These are phyloP conservation scores for Calosoma granatense DNA, from an alignment of 1,140 invertebrate genomes.

Conservation along the genomic window DNA sequence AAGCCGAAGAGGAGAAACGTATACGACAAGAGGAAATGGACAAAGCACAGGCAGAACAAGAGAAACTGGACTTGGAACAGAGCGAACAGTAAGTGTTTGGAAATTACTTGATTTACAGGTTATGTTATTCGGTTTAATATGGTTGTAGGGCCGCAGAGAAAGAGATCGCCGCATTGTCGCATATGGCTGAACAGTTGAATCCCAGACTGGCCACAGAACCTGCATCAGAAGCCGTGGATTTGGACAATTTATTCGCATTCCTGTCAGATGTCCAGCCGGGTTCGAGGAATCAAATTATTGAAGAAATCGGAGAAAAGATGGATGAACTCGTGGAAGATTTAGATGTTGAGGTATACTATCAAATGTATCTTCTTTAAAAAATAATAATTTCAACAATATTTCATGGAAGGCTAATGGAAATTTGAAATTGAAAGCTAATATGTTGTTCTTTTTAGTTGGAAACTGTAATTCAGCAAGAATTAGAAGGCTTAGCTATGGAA, in stretches of 20 bases:
- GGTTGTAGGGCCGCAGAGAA: conserved; percentile 59
- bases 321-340: conserved; percentile 69
- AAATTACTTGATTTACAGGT: conserved; percentile 17
- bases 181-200: conserved; percentile 68
- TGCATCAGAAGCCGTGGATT: conserved; percentile 58
- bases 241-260: conserved; percentile 91
- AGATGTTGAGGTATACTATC: conserved; percentile 44
- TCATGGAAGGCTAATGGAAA: no score
- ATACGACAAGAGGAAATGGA: conserved; percentile 30
- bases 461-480: conserved; percentile 49
- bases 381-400: neutral
- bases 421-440: neutral
- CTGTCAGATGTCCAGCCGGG: conserved; percentile 69
- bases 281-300: conserved; percentile 53
- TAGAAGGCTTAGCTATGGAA: conserved; percentile 33
- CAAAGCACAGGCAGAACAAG: conserved; percentile 29
- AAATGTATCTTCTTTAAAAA: neutral
- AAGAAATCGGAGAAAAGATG: conserved; percentile 80
- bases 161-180: conserved; percentile 62
- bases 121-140: conserved; percentile 12
- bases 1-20: conserved; percentile 52
- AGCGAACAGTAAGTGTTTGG: conserved; percentile 37
- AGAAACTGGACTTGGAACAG: conserved; percentile 37
- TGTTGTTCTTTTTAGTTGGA: conserved; percentile 32
- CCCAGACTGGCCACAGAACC: conserved; percentile 43